Percentiles rank a stretch among this genome's conserved stretches.
Conservation (phyloP, 2,888 invertebrate species). For the Eudemis profundana region DNA sequence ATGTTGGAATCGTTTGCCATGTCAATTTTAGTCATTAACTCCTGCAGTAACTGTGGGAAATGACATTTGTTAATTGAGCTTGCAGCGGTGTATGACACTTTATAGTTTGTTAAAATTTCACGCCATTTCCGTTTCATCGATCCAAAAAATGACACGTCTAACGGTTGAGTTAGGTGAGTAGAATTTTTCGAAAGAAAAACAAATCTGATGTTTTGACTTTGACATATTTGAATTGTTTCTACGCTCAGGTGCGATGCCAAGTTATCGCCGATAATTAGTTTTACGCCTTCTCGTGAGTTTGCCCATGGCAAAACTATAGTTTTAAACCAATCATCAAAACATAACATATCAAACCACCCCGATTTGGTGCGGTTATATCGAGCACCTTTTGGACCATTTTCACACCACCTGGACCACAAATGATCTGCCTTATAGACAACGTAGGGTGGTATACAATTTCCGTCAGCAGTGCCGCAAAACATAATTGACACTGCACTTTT, state of each 20-base stretch:
- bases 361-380: slow-evolving; percentile 17
- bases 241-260: slow-evolving; percentile 7
- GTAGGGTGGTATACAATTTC: background rate
- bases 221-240: slow-evolving; percentile 1
- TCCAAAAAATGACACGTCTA: slow-evolving; percentile 23
- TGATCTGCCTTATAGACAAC: slow-evolving; percentile 11
- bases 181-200: slow-evolving; percentile 26
- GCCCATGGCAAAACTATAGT: background rate
- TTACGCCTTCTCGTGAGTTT: background rate
- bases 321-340: slow-evolving; percentile 7
- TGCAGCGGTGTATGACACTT: slow-evolving; percentile 28
- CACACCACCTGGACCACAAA: background rate
- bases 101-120: slow-evolving; percentile 39
- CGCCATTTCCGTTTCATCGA: slow-evolving; percentile 41
- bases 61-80: slow-evolving; percentile 47
- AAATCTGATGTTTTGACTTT: slow-evolving; percentile 21
- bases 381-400: background rate
- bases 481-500: slow-evolving; percentile 21
- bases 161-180: slow-evolving; percentile 23
- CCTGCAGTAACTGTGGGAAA: slow-evolving; percentile 46
- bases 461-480: slow-evolving; percentile 9
- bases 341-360: background rate
- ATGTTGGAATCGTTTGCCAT: slow-evolving; percentile 39
- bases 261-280: slow-evolving; percentile 14
- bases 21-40: slow-evolving; percentile 46